phyloP scores from a whole-genome alignment of 2,888 invertebrate genomes.

The Teleiodes luculella region DNA sequence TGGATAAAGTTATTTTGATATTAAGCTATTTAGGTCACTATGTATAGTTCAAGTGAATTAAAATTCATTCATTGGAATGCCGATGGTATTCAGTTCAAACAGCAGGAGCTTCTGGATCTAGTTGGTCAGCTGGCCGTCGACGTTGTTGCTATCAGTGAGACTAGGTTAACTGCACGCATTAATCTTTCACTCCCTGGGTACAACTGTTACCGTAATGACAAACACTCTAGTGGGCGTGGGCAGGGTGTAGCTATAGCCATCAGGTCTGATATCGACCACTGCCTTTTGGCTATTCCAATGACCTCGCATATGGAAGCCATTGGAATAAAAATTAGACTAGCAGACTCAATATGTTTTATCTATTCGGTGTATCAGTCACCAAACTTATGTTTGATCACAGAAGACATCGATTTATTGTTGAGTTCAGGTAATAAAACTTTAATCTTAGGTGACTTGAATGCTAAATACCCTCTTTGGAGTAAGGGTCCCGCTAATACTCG shows the following conservation, averaged over 20 bases:
- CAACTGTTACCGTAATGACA: conserved; percentile 1
- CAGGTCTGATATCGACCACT: background rate
- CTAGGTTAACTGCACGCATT: background rate
- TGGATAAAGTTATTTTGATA: conserved; percentile 16
- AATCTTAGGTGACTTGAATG: conserved; percentile 16
- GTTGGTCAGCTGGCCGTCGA: conserved; percentile 11
- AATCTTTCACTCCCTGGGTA: background rate
- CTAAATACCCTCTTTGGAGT: conserved; percentile 8
- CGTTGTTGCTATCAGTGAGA: conserved; percentile 9
- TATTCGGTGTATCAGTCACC: conserved; percentile 16
- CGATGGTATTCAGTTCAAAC: conserved; percentile 10
- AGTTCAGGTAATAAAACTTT: conserved; percentile 2
- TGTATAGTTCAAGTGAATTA: background rate
- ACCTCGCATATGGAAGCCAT: background rate
- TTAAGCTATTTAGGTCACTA: conserved; percentile 14
- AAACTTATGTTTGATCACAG: conserved; percentile 5
- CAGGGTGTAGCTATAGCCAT: conserved; percentile 9
- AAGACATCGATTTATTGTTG: conserved; percentile 12
- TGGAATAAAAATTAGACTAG: background rate
- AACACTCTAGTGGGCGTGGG: conserved; percentile 1
- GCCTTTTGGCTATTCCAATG: background rate
- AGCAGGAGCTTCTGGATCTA: conserved; percentile 3
- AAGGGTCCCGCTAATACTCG: background rate
- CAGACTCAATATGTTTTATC: background rate
- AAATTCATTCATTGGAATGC: conserved; percentile 10